Evolutionary conservation across 2,888 invertebrate genomes (phyloP).

Genomic region (Amiota mariae): DNA sequence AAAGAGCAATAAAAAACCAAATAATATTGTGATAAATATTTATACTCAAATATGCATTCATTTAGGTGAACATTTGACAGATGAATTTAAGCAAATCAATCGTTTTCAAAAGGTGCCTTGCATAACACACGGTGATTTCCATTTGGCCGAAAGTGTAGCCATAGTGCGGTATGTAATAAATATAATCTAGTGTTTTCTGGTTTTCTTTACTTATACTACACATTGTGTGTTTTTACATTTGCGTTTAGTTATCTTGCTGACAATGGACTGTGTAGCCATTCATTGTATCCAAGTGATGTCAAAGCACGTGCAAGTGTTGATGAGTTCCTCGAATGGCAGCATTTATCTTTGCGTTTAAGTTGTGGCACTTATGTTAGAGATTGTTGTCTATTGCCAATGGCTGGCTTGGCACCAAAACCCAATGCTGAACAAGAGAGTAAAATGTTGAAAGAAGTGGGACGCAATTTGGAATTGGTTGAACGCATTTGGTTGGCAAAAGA

Average conservation of each 20-base stretch:
- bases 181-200: not conserved
- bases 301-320: slow-evolving; percentile 78
- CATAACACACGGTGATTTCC: slow-evolving; percentile 80
- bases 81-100: slow-evolving; percentile 76
- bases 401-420: slow-evolving; percentile 72
- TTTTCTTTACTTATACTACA: too few species aligned
- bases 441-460: slow-evolving; percentile 74
- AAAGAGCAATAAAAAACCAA: not conserved
- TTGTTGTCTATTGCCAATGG: slow-evolving; percentile 75
- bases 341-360: slow-evolving; percentile 76
- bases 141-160: slow-evolving; percentile 80
- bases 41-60: too few species aligned
- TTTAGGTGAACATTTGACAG: slow-evolving; percentile 77
- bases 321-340: slow-evolving; percentile 84
- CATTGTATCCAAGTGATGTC: slow-evolving; percentile 79
- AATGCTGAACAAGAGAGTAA: slow-evolving; percentile 70
- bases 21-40: not conserved
- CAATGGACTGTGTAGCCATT: slow-evolving; percentile 70
- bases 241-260: slow-evolving; percentile 60
- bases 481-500: slow-evolving; percentile 76
- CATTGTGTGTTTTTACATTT: not conserved
- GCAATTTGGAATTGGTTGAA: slow-evolving; percentile 76
- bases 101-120: slow-evolving; percentile 80
- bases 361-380: slow-evolving; percentile 77
- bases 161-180: slow-evolving; percentile 78